Percentiles rank a stretch among this genome's conserved stretches.
Evolutionary conservation across 1,140 invertebrate species (phyloP).

Genomic region (Brachystomella parvula): DNA sequence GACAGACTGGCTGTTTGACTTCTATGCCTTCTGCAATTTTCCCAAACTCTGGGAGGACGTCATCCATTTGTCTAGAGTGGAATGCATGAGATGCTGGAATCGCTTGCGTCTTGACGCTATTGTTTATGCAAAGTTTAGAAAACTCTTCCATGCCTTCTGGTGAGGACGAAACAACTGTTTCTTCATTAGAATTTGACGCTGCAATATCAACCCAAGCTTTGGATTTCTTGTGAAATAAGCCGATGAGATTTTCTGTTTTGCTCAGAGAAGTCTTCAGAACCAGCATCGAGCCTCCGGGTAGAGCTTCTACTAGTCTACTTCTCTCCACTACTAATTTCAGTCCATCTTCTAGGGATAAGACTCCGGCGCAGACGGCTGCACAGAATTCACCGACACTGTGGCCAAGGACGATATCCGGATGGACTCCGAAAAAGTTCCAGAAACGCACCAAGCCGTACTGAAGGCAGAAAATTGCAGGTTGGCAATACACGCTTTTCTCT

Average conservation of each 20-base stretch:
- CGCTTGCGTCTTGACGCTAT: background rate
- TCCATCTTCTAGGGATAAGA: background rate
- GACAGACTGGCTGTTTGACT: background rate
- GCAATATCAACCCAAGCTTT: slow-evolving; percentile 12
- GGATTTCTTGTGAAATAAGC: background rate
- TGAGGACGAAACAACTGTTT: slow-evolving; percentile 8
- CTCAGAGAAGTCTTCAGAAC: slow-evolving; percentile 7
- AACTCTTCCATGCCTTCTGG: background rate
- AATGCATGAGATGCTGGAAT: slow-evolving; percentile 12
- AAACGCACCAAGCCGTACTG: background rate
- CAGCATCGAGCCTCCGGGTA: slow-evolving; percentile 17
- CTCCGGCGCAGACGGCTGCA: background rate
- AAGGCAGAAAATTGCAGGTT: slow-evolving; percentile 19
- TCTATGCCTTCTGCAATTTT: background rate
- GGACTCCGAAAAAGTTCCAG: background rate
- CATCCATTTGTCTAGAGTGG: slow-evolving; percentile 13
- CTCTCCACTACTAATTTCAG: background rate
- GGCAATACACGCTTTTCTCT: slow-evolving; percentile 7
- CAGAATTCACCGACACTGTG: background rate
- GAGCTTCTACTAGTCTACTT: background rate
- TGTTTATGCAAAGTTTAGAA: background rate
- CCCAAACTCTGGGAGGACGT: slow-evolving; percentile 7
- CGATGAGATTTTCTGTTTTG: background rate
- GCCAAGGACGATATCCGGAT: background rate
- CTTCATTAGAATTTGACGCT: slow-evolving; percentile 1